These are phyloP conservation scores for Hypsibius dujardini DNA, from an alignment of 1,140 invertebrate genomes.

Conservation along the genomic window DNA sequence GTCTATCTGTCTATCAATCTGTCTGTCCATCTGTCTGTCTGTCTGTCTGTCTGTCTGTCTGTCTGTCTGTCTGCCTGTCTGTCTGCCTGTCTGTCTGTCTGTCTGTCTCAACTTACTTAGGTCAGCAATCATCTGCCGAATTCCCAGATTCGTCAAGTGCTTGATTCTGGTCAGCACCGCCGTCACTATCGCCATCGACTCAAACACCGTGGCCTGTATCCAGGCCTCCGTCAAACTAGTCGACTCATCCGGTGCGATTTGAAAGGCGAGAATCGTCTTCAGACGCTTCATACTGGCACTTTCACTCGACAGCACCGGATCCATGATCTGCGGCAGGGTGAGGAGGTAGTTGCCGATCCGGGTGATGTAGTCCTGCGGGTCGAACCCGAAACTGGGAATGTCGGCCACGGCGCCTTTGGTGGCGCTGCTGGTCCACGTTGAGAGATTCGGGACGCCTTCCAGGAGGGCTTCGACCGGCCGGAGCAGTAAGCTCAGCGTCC, in stretches of 20 bases:
- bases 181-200: neutral
- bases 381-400: neutral
- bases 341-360: conserved; percentile 1
- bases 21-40: no score
- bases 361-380: conserved; percentile 3
- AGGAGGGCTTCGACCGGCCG: neutral
- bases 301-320: neutral
- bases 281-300: neutral
- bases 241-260: neutral
- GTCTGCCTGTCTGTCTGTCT: neutral
- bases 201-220: neutral
- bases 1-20: no score
- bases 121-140: neutral
- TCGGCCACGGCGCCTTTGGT: neutral
- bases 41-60: no score
- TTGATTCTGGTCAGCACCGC: neutral
- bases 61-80: no score
- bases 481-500: neutral
- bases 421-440: neutral
- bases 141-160: neutral
- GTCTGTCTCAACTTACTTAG: neutral
- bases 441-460: neutral
- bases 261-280: neutral
- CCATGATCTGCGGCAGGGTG: neutral
- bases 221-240: neutral